Evolutionary conservation across 2,888 invertebrate species (phyloP), one percentile per base, ranked within the genome.

Genomic region (Andrena haemorrhoa): DNA sequence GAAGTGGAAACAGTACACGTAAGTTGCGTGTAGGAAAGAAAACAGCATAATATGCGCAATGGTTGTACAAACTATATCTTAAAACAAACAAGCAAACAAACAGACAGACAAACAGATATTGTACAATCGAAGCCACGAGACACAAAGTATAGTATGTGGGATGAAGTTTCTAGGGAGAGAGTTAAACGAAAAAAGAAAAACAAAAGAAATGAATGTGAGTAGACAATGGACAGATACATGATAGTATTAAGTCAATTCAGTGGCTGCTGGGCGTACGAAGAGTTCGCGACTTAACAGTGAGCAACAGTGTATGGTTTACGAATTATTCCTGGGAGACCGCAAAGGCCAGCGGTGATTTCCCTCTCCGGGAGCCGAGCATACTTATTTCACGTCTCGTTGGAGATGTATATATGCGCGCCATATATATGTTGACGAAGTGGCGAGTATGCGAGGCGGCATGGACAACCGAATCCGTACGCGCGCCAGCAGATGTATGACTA

Each of bases 191-290:
- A 51, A 26, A 70, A 20, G 61, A 26, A 35, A 61, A 65, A 41
- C 41, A 41, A 72, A 66, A 63, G 66, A 77, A 65, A 71, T 79
- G 86, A 88, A 75, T 75, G 88, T 77, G 83, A 88, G 72, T 88
- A 86, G 79, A 86, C 70, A 80, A 79, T 83, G 79, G 75, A 82
- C 77, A 78, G 85, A 84, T 86, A 88, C 89, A 88, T 86, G 84
- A 91, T 91, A 91, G 91, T 91, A 91, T 92, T 92, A 91, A 91
- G 91, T 91, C 88, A 90, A 91, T 90, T 89, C 86, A 87, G 86
- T 88, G 83, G 77, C 88, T 89, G 88, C 89, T 87, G 87, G 86
- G 69, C 84, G 85, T 85, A 83, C 73, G 70, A 75, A 75, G 71
- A 86, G 78, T 83, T 83, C 77, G 72, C 72, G 4, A 75, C 73